Conservation (phyloP, 2,888 invertebrate species). For the Automeris io region DNA sequence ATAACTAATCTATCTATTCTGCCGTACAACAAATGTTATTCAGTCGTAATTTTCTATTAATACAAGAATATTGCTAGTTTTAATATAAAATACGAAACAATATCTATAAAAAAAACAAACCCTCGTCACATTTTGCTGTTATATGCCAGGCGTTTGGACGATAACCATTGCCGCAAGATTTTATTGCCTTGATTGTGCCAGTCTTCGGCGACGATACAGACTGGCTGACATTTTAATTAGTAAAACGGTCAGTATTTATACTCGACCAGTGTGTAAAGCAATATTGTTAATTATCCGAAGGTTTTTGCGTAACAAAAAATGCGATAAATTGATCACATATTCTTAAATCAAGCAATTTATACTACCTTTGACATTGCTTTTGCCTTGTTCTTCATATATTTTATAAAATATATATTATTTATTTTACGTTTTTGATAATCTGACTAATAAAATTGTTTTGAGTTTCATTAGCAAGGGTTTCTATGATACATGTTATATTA, state of each 20-base stretch:
- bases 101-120: conserved; percentile 3
- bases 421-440: too few relatives aligned
- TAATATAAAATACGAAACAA: neutral
- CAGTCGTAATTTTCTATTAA: neutral
- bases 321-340: neutral
- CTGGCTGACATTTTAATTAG: conserved; percentile 26
- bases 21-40: too few relatives aligned
- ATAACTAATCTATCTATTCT: too few relatives aligned
- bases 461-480: too few relatives aligned
- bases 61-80: neutral
- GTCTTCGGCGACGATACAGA: conserved; percentile 9
- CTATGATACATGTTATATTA: too few relatives aligned
- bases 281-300: conserved; percentile 3
- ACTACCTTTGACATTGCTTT: too few relatives aligned
- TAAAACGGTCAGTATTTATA: conserved; percentile 17
- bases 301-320: neutral
- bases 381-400: too few relatives aligned
- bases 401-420: too few relatives aligned
- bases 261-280: conserved; percentile 4
- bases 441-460: too few relatives aligned
- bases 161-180: conserved; percentile 23
- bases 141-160: conserved; percentile 16
- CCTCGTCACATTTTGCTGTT: conserved; percentile 15
- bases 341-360: too few relatives aligned
- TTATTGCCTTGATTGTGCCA: conserved; percentile 17